Evolutionary conservation across 2,113 vertebrate species (phyloP), one percentile per base, ranked within the genome.

Genomic region (Xyrauchen texanus): DNA sequence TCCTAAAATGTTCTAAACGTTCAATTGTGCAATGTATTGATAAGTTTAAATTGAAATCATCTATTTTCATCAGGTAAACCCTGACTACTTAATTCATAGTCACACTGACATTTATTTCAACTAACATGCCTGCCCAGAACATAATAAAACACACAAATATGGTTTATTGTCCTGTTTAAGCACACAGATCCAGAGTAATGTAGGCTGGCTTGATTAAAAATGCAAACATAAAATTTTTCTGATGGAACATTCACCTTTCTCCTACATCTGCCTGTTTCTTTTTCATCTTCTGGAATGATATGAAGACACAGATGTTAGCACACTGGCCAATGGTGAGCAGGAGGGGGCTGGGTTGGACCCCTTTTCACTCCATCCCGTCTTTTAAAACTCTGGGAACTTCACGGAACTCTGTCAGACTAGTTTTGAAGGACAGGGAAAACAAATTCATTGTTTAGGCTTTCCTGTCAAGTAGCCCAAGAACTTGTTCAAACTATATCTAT

Each of bases 341-440:
- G 85, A 85, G 91, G 92, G 93, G 93, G 92, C 87, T 83, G 93
- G 92, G 86, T 90, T 87, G 89, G 90, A 88, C 81, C 75, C 83
- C 49, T 76, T 80, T 88, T 82, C 74, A 51, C 79, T 83, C 12
- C 88, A 89, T 87, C 87, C 86, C 86, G 87, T 89, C 88, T 90
- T 91, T 92, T 93, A 91, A 93, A 93, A 89, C 87, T 79, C 85
- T 81, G 87, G 80, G 86, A 81, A 84, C 82, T 86, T 85, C 84
- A 80, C 88, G 85, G 83, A 86, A 86, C 73, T 86, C 87, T n/a
- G 80, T 80, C 87, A 80, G 86, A 84, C 88, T 63, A 82, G 63
- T 9, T 82, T 76, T 77, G 77, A 78, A 73, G 85, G 85, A 71
- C 81, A 69, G 44, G 86, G n/a, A 12, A 84, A 80, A 62, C 57